These are phyloP conservation scores for Melanargia galathea DNA, from an alignment of 2,888 invertebrate species.

Conservation along the genomic window DNA sequence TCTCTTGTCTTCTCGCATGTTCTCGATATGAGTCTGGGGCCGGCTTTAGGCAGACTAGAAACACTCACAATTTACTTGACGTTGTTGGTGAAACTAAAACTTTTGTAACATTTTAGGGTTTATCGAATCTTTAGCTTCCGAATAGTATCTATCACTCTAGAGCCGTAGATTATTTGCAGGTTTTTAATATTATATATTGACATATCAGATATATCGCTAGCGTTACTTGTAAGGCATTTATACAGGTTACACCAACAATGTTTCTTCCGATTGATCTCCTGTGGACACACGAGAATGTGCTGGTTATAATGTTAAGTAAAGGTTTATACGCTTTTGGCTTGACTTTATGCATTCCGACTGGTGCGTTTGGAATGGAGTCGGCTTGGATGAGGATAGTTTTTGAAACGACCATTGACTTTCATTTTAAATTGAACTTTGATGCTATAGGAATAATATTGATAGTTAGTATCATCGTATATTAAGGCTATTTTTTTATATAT, in stretches of 20 bases:
- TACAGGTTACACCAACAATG: conserved; percentile 22
- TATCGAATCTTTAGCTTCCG: conserved; percentile 31
- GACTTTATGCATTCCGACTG: conserved; percentile 78
- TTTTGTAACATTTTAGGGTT: conserved; percentile 23
- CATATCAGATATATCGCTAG: conserved; percentile 30
- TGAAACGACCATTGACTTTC: conserved; percentile 14
- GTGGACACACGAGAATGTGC: conserved; percentile 45
- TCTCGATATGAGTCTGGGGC: no score
- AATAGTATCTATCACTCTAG: conserved; percentile 21
- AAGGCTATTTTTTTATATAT: conserved; percentile 13
- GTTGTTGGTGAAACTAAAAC: conserved; percentile 26
- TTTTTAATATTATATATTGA: conserved; percentile 16
- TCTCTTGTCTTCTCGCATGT: no score
- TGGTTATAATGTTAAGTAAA: conserved; percentile 59
- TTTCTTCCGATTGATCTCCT: conserved; percentile 29
- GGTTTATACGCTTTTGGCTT: conserved; percentile 77
- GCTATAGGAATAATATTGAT: not conserved
- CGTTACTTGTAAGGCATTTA: conserved; percentile 29
- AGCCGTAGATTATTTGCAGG: conserved; percentile 26
- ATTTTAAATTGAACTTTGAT: conserved; percentile 14
- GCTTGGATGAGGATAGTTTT: conserved; percentile 19
- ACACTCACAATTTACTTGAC: conserved; percentile 1
- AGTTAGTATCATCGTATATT: not conserved
- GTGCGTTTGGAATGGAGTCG: conserved; percentile 58
- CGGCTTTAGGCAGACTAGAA: conserved; percentile 6